phyloP scores from a whole-genome alignment of 1,140 invertebrate species.

The Brachystomella parvula region DNA sequence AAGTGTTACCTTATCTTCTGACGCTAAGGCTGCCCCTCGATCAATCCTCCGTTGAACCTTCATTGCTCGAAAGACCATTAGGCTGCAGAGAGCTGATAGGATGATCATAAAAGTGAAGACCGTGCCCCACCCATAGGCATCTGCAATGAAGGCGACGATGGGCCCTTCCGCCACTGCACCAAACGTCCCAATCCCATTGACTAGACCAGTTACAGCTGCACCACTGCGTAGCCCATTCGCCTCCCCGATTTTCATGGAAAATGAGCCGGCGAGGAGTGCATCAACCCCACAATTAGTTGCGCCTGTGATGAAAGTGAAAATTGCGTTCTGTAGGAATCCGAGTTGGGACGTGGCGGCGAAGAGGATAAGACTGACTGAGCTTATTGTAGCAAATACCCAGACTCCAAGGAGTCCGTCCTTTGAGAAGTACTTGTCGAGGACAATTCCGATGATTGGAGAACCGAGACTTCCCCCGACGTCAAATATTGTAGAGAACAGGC shows the following conservation, averaged over 20 bases:
- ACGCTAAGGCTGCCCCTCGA: too few species aligned
- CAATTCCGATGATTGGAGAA: conserved; percentile 46
- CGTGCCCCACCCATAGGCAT: conserved; percentile 47
- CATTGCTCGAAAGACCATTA: conserved; percentile 33
- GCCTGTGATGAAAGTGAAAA: conserved; percentile 47
- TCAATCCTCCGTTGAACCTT: conserved; percentile 30
- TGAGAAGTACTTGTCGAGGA: conserved; percentile 45
- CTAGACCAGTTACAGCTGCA: conserved; percentile 47
- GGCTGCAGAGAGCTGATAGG: conserved; percentile 41
- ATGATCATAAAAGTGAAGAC: conserved; percentile 49
- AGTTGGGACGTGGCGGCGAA: conserved; percentile 46
- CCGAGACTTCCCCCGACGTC: conserved; percentile 50
- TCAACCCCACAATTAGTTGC: conserved; percentile 50
- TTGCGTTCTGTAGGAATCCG: conserved; percentile 44
- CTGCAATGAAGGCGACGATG: conserved; percentile 45
- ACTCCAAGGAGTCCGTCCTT: conserved; percentile 44
- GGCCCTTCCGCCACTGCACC: conserved; percentile 49
- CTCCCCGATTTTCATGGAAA: conserved; percentile 48
- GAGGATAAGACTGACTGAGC: conserved; percentile 43
- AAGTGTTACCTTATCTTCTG: too few species aligned
- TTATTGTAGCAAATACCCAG: conserved; percentile 43
- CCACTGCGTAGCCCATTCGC: conserved; percentile 46
- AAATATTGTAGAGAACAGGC: conserved; percentile 49
- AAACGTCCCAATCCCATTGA: conserved; percentile 49
- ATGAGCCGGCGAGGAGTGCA: conserved; percentile 45